Evolutionary conservation across 30 jellyfish, hydroid and myxozoan genomes (phyloP), one percentile per base, ranked within the genome.

Genomic region (Rhopilema esculentum): DNA sequence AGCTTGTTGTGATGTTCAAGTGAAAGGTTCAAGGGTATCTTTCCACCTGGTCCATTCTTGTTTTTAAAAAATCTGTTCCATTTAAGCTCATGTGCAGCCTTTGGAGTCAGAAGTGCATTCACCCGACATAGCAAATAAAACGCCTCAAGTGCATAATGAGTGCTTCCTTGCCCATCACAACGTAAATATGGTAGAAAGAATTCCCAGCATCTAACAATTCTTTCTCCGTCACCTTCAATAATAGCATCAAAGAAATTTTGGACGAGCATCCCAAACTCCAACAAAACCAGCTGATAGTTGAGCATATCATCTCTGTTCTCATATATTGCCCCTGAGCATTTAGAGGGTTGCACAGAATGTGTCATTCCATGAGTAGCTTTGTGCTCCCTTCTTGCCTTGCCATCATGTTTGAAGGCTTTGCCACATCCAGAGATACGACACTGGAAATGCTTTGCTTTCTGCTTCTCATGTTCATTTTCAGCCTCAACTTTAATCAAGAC

Each of bases 381-480:
- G 16, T 69, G 80, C 52, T 69, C 80, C 23, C 31, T 24, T 29
- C 85, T 21, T 74, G 75, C 40, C 49, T 40, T 50, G 21, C 85
- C 85, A 74, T 74, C 85, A 40, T 20, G 29, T 74, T 74, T 74
- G 29, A 74, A 74, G 16, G 22, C 24, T 50, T 74, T 74, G 26
- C 26, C 30, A 28, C 85, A 74, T 29, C 85, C 85, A 17, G 69
- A 25, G 21, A 74, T 23, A 27, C 85, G 75, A 74, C 85, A 74
- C 21, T 48, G 27, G 57, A 77, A 77, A 16, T 52, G 25, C 84
- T 40, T 72, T 15, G 25, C 84, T 30, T n/a, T 40, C n/a, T 72
- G 68, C 69, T 30, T 28, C 68, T 72, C 84, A 32, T 72, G 30
- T 62, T 72, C 84, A 20, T 32, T 40, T 72, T 30, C 84, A 28